Evolutionary conservation across 2,113 vertebrate species (phyloP), one percentile per base, ranked within the genome.

Genomic region (Rhipidura dahli): DNA sequence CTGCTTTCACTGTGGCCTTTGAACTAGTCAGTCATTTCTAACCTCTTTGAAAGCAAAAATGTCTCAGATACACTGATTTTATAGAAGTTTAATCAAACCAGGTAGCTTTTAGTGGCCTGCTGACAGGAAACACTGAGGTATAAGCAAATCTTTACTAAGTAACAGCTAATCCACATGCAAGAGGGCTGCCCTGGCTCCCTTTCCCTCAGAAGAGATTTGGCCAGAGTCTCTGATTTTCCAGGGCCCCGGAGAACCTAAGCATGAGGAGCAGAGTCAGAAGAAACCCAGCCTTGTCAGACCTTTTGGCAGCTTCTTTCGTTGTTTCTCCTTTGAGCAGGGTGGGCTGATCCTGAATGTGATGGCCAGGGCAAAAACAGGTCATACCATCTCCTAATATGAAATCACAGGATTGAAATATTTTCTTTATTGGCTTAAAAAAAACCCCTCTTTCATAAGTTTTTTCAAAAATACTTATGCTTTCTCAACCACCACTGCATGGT

Each of bases 281-380:
- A 56, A 83, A 50, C 3, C 2, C 44, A 72, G 9, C 11, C 27
- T 80, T 0, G 0, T 26, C 0, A 5, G 28, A 40, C 33, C 35
- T 56, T 82, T 56, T 0, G 1, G 7, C 51, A 91, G 49, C 12
- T 56, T 1, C 2, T 72, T 87, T 76, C 3, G 1, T 69, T 59
- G 7, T n/a, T 83, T 82, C 17, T 85, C 28, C 28, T 77, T 57
- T 56, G 40, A 59, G 42, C 63, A 76, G 42, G 33, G 35, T 61
- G 30, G n/a, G 24, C 27, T 70, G 71, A 88, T 66, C n/a, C 9
- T 60, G 40, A 64, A 71, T 42, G 26, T 30, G 56, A 49, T 23
- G n/a, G 37, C 17, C 39, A 88, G 78, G 64, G 44, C 28, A 83
- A 88, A 94, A 65, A 15, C 5, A 73, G 22, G 42, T 50, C 15